Evolutionary conservation across 2,888 invertebrate species (phyloP), one percentile per base, ranked within the genome.

Genomic region (Caenorhabditis sinica): DNA sequence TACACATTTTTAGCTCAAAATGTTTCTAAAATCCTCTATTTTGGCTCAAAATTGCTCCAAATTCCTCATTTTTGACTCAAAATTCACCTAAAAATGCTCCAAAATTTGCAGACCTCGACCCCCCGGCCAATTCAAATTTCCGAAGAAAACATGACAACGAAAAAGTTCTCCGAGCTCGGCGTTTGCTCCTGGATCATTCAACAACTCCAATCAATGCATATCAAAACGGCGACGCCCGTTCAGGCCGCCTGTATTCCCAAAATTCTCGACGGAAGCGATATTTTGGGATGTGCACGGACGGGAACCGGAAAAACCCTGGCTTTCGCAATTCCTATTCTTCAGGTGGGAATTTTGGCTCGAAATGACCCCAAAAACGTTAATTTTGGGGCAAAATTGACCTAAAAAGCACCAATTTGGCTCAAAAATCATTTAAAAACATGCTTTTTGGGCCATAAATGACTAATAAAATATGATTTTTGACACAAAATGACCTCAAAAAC

Each of bases 241-340:
- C 92, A 92, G 77, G 86, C 85, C 0, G 85, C 86, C 20, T 92
- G 92, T 65, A 92, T 92, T 60, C 92, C 92, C 1, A 86, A 88
- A 51, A 93, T 94, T 75, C 86, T 94, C 43, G 91, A 92, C 86
- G 94, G 94, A 88, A 94, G 95, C 89, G 96, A 98, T 94, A 97
- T 97, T 90, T 96, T 99, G 86, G 98, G 97, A 11, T 65, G 65
- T 17, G 65, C 65, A n/a, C 28, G 65, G 2, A 53, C 51, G 0
- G 68, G 68, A 68, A 68, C 53, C 15, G 68, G 68, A 23, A 68
- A 68, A 23, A 53, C 53, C 6, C 15, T 68, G 15, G 68, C 53
- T 2, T 68, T 68, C 20, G 53, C 51, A 0, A 68, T 68, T 68
- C 68, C 51, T 0, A 51, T 68, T 36, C 33, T 49, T 8, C 49